phyloP scores from a whole-genome alignment of 2,797 vertebrate genomes.

The Notolepis coatsorum region DNA sequence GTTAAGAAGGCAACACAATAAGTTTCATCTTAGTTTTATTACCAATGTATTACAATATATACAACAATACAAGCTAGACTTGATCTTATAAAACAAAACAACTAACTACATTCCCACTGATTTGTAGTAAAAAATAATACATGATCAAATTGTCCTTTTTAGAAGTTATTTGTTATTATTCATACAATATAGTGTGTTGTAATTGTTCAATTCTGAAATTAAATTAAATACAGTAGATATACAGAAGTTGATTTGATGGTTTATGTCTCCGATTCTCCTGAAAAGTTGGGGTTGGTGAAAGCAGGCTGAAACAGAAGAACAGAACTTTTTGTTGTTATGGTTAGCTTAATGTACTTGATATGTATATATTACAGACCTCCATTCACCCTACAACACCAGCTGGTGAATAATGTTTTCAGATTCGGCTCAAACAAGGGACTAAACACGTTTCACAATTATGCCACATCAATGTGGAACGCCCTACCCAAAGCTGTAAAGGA shows the following conservation, averaged over 20 bases:
- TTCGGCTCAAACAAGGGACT: too few relatives aligned
- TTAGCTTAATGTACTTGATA: too few relatives aligned
- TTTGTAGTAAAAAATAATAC: conserved; percentile 19
- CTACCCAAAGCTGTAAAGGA: too few relatives aligned
- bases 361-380: too few relatives aligned
- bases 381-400: too few relatives aligned
- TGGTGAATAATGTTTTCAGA: too few relatives aligned
- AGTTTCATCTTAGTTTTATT: conserved; percentile 1
- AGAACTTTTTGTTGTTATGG: too few relatives aligned
- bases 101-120: conserved; percentile 1
- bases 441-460: too few relatives aligned
- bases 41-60: conserved; percentile 38
- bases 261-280: conserved; percentile 69
- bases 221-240: background rate
- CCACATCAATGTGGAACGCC: too few relatives aligned
- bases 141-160: background rate
- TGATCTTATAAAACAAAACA: conserved; percentile 6
- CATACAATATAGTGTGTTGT: background rate
- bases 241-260: conserved; percentile 10
- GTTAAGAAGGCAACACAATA: background rate
- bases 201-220: background rate
- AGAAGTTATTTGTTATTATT: background rate
- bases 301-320: conserved; percentile 72
- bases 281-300: conserved; percentile 81
- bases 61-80: conserved; percentile 37